Evolutionary conservation across 2,888 invertebrate species (phyloP), one percentile per base, ranked within the genome.

Genomic region (Drosophila bunnanda): DNA sequence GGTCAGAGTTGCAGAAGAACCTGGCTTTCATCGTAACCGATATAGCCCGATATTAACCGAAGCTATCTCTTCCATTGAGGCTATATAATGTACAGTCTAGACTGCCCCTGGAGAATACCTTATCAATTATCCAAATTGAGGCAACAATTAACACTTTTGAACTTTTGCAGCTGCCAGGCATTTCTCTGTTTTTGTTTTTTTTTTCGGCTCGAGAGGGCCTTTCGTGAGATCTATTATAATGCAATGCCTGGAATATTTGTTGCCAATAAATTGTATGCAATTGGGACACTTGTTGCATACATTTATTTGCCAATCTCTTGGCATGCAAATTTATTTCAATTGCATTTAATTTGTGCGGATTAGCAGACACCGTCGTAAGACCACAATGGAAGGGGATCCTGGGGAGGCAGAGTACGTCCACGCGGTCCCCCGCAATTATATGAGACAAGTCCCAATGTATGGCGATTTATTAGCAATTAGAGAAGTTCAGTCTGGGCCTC

Each of bases 251-350:
- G 72, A 75, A 86, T 52, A 52, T 80, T 79, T 75, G 75, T 84
- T 83, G 88, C 80, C 88, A 83, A 88, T 83, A 87, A 83, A 83
- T 82, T 79, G 44, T 84, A 88, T 85, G 84, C 83, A 85, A 85
- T 80, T 79, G 86, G 80, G 65, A 76, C 84, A 85, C 85, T 85
- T 87, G 82, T 82, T 88, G 88, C 78, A 82, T 78, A 71, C 71
- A 64, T 62, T 58, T 70, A 68, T 65, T 58, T 64, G 67, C 72
- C 83, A 75, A 80, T 76, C 80, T 80, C 80, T 79, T 71, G 60
- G 70, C 70, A 88, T 85, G 80, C 65, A 76, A 77, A 85, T 85
- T 85, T 86, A 82, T 86, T 86, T 85, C 84, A 85, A 85, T 85
- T 85, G 86, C 81, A 85, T 85, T 85, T 85, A 80, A 85, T 85